Evolutionary conservation across 2,797 vertebrate species (phyloP).

Genomic region (Dipus sagitta): DNA sequence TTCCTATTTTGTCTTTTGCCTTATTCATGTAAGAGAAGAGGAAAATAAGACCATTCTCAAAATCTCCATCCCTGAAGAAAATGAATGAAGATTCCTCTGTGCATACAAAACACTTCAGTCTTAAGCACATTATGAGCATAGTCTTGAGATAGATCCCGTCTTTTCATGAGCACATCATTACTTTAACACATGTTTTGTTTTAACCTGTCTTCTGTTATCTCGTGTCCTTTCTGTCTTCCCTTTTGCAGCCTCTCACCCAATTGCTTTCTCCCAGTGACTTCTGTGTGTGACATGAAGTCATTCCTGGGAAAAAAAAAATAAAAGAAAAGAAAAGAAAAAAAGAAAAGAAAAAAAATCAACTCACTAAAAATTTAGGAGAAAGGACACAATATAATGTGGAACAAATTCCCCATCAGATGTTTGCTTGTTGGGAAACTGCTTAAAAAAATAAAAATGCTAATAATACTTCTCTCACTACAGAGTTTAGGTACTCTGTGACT

Average conservation of each 20-base stretch:
- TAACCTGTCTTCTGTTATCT: background rate
- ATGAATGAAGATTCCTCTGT: constrained; percentile 85
- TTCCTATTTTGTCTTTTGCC: constrained; percentile 83
- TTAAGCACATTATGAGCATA: constrained; percentile 71
- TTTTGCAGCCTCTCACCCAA: background rate
- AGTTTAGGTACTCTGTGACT: background rate
- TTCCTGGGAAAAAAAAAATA: background rate
- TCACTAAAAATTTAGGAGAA: constrained; percentile 20
- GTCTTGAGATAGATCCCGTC: constrained; percentile 64
- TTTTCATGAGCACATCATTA: background rate
- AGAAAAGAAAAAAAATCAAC: background rate
- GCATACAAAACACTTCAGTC: constrained; percentile 76
- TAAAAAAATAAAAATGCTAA: constrained; percentile 9
- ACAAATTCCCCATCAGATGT: background rate
- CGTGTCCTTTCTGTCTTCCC: background rate
- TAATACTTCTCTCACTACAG: background rate
- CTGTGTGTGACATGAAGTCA: background rate
- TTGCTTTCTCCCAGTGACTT: background rate
- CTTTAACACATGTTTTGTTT: background rate
- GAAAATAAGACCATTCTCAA: constrained; percentile 80
- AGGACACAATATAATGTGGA: background rate
- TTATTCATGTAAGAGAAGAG: constrained; percentile 82
- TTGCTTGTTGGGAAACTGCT: constrained; percentile 24
- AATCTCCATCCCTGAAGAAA: constrained; percentile 81
- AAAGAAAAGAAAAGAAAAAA: too few species aligned